A percentile compares a stretch with the other conserved stretches of the same genome.
Evolutionary conservation across 2,797 vertebrate species (phyloP).

Genomic region (Eulemur rubriventer): DNA sequence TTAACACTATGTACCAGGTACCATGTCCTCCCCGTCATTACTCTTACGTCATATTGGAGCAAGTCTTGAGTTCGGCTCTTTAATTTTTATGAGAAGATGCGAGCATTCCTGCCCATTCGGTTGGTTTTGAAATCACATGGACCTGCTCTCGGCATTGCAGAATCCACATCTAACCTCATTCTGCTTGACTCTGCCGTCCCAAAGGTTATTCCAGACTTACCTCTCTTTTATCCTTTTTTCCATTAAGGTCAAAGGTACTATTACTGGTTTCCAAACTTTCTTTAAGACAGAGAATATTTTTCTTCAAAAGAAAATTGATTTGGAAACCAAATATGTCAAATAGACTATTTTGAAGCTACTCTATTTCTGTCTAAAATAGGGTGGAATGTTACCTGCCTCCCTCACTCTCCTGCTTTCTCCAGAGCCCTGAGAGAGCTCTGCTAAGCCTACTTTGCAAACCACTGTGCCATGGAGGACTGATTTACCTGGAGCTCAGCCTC

Average conservation of each 20-base stretch:
- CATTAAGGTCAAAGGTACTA: neutral
- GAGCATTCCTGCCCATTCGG: neutral
- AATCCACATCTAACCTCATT: neutral
- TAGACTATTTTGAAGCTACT: neutral
- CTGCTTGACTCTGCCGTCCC: neutral
- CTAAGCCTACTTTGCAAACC: neutral
- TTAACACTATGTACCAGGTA: neutral
- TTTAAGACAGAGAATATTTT: neutral
- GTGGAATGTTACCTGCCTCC: neutral
- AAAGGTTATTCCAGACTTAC: neutral
- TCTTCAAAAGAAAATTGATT: slow-evolving; percentile 7
- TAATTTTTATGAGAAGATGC: neutral
- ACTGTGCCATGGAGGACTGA: rapidly evolving
- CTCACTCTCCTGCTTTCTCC: neutral
- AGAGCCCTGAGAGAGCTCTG: neutral
- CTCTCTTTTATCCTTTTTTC: neutral
- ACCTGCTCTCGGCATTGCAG: neutral
- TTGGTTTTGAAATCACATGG: neutral
- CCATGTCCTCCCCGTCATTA: neutral
- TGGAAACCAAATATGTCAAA: slow-evolving; percentile 4
- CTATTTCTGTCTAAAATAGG: neutral
- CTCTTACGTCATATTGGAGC: neutral
- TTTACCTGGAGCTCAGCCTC: neutral
- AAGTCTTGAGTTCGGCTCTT: neutral
- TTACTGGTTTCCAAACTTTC: neutral